Evolutionary conservation across 2,113 vertebrate genomes (phyloP).

Genomic region (Felis catus): DNA sequence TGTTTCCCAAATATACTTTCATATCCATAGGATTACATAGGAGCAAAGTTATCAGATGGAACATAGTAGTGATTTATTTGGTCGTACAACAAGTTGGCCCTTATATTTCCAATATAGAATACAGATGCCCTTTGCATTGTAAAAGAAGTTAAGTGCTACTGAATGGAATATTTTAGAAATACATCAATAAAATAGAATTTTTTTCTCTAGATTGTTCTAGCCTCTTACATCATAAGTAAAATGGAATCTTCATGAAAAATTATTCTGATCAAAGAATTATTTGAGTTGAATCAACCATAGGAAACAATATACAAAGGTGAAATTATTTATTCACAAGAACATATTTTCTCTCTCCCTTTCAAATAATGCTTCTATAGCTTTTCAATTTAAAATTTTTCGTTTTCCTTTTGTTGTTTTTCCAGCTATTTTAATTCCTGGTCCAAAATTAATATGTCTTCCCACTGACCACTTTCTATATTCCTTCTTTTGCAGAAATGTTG

Average conservation of each 20-base stretch:
- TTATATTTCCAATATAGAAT: not conserved
- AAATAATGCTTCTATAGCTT: not conserved
- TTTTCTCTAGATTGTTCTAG: not conserved
- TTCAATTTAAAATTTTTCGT: not conserved
- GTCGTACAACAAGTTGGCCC: not conserved
- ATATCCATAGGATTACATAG: not conserved
- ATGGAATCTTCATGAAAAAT: not conserved
- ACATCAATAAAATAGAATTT: not conserved
- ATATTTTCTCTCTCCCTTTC: not conserved
- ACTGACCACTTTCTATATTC: not conserved
- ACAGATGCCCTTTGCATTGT: not conserved
- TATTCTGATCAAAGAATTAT: not conserved
- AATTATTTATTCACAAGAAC: not conserved
- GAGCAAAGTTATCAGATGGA: constrained; percentile 19
- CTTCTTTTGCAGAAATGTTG: not conserved
- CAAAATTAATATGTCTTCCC: not conserved
- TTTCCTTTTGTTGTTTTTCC: not conserved
- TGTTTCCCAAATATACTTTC: constrained; percentile 22
- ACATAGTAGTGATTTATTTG: not conserved
- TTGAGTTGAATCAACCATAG: not conserved
- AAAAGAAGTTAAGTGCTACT: not conserved
- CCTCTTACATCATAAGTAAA: constrained; percentile 8
- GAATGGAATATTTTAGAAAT: not conserved
- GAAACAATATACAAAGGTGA: not conserved
- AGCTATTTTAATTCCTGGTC: not conserved